Conservation (phyloP, 2,797 vertebrate genomes). For the Danionella dracula region DNA sequence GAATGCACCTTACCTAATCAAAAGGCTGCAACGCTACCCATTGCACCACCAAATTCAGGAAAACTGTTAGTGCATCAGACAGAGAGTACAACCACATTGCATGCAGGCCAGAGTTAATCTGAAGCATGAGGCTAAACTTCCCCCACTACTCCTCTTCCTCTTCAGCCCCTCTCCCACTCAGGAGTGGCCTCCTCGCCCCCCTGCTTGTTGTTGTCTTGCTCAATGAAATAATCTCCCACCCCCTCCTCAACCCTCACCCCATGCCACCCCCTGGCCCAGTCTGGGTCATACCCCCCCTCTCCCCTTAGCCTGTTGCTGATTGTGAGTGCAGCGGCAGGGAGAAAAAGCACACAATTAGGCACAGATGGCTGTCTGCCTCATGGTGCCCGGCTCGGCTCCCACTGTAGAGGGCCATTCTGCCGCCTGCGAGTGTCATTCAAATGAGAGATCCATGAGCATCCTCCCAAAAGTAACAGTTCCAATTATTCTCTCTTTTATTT, state of each 20-base stretch:
- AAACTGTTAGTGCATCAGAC: no score
- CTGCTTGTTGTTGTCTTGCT: conserved; percentile 78
- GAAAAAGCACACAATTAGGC: conserved; percentile 72
- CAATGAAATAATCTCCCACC: conserved; percentile 77
- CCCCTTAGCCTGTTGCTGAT: conserved; percentile 78
- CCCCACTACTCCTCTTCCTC: conserved; percentile 49
- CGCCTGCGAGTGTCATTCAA: conserved; percentile 41
- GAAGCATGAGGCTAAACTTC: conserved; percentile 48
- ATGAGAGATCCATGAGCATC: conserved; percentile 38
- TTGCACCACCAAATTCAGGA: not conserved
- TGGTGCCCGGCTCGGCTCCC: conserved; percentile 58
- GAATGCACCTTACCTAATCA: no score
- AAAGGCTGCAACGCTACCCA: no score
- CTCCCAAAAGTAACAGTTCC: conserved; percentile 34
- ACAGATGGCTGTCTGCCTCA: conserved; percentile 75
- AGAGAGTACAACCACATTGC: no score
- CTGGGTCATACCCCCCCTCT: conserved; percentile 72
- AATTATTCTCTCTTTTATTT: conserved; percentile 37
- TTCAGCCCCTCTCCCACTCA: conserved; percentile 35
- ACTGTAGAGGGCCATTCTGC: conserved; percentile 35
- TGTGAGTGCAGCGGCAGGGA: conserved; percentile 70
- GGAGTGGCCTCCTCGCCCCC: conserved; percentile 45
- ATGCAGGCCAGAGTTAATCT: conserved; percentile 25
- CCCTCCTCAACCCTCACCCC: conserved; percentile 57
- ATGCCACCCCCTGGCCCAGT: conserved; percentile 67